Percentiles rank a stretch among this genome's conserved stretches.
These are phyloP conservation scores for Epinephelus awoara DNA, from an alignment of 2,797 vertebrate genomes.

Conservation along the genomic window DNA sequence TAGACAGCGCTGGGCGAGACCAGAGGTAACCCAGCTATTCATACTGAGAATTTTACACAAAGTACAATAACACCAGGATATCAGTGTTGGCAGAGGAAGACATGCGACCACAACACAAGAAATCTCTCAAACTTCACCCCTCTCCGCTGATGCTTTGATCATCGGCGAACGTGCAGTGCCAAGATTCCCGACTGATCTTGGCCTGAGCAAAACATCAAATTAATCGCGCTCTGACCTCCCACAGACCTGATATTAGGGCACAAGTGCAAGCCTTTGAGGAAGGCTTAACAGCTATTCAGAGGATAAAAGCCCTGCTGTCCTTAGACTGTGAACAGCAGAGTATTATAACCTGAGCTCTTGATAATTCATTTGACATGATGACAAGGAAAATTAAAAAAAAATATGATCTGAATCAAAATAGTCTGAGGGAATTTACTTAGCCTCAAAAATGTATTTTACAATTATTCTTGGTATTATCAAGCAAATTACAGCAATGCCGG, in stretches of 20 bases:
- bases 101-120: slow-evolving; percentile 31
- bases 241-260: slow-evolving; percentile 49
- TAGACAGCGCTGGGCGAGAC: slow-evolving; percentile 43
- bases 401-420: not conserved
- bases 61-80: slow-evolving; percentile 49
- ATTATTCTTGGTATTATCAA: not conserved
- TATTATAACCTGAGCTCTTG: not conserved
- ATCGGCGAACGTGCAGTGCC: slow-evolving; percentile 39
- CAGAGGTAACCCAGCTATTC: slow-evolving; percentile 58
- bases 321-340: slow-evolving; percentile 31
- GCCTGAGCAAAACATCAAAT: slow-evolving; percentile 56
- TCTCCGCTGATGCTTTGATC: slow-evolving; percentile 53
- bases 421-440: not conserved
- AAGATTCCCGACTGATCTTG: slow-evolving; percentile 57
- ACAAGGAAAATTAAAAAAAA: not conserved
- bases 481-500: slow-evolving; percentile 2
- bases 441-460: not conserved
- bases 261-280: slow-evolving; percentile 58
- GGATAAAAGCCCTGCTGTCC: slow-evolving; percentile 48
- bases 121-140: slow-evolving; percentile 23
- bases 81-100: slow-evolving; percentile 44
- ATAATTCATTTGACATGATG: slow-evolving; percentile 17
- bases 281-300: slow-evolving; percentile 44
- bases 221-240: slow-evolving; percentile 66
- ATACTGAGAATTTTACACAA: slow-evolving; percentile 45